These are phyloP conservation scores for Schizaphis graminum DNA, from an alignment of 2,888 invertebrate species.

Conservation along the genomic window DNA sequence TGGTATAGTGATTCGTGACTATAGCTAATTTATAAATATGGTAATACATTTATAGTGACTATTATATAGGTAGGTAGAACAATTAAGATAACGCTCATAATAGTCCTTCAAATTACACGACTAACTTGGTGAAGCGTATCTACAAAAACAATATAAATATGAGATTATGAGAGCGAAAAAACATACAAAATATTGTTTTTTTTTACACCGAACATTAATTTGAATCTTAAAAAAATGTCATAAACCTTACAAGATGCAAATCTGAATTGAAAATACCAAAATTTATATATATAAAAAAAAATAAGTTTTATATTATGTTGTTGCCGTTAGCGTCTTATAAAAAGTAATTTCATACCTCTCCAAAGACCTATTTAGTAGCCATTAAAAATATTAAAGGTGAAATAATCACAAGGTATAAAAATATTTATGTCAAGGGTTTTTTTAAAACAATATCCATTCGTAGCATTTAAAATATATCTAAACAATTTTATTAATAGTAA, in stretches of 20 bases:
- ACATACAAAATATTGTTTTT: background rate
- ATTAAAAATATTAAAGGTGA: slow-evolving; percentile 37
- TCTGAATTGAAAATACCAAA: slow-evolving; percentile 29
- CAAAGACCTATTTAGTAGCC: background rate
- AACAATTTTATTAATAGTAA: background rate
- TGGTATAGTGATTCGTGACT: background rate
- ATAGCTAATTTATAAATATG: background rate
- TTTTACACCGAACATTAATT: background rate
- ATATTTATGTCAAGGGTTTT: background rate
- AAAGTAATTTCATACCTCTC: slow-evolving; percentile 39
- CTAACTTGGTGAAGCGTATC: background rate
- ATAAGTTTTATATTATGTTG: background rate
- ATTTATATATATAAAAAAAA: background rate
- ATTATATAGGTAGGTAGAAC: background rate
- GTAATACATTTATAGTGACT: background rate
- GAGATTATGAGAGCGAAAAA: slow-evolving; percentile 20
- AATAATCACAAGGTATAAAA: background rate
- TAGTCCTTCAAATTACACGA: slow-evolving; percentile 16
- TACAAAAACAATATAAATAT: slow-evolving; percentile 48
- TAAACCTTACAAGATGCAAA: slow-evolving; percentile 24
- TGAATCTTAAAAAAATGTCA: slow-evolving; percentile 17
- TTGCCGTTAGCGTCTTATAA: background rate
- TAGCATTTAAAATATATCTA: background rate
- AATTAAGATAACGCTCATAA: slow-evolving; percentile 10
- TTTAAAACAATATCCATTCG: background rate